Percentiles rank a stretch among this genome's conserved stretches.
These are phyloP conservation scores for Aythya fuligula DNA, from an alignment of 2,797 vertebrate genomes.

Conservation along the genomic window DNA sequence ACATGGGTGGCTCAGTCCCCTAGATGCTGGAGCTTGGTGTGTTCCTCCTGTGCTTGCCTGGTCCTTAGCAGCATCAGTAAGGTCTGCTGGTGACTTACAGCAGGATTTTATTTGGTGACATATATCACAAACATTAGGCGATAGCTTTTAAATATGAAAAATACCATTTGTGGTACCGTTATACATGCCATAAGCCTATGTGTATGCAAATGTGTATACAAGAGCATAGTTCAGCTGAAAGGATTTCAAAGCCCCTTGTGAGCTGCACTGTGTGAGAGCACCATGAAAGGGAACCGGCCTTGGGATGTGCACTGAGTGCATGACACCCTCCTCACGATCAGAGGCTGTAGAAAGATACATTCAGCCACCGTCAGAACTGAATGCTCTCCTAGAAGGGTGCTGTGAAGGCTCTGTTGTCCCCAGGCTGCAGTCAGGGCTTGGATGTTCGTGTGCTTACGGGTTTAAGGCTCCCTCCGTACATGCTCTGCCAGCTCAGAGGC, in stretches of 20 bases:
- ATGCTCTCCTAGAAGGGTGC: background rate
- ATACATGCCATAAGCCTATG: background rate
- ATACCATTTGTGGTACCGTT: background rate
- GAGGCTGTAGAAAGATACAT: background rate
- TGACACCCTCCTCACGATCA: background rate
- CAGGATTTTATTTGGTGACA: background rate
- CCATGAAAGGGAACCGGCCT: fast-evolving
- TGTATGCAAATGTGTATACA: background rate
- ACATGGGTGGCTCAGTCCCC: background rate
- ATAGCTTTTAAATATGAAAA: background rate
- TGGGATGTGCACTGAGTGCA: fast-evolving
- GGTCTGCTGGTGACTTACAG: background rate
- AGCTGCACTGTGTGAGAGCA: fast-evolving
- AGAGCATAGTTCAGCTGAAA: background rate
- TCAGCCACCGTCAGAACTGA: background rate
- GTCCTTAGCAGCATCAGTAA: background rate
- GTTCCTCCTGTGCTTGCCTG: background rate
- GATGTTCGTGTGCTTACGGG: background rate
- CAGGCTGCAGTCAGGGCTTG: background rate
- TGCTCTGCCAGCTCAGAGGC: fast-evolving
- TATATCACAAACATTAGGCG: background rate
- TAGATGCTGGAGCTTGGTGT: background rate
- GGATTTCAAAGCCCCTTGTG: background rate
- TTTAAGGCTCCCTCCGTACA: background rate
- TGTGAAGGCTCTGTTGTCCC: background rate